Evolutionary conservation across 2,797 vertebrate species (phyloP), one percentile per base, ranked within the genome.

Genomic region (Rhadinocentrus ornatus): DNA sequence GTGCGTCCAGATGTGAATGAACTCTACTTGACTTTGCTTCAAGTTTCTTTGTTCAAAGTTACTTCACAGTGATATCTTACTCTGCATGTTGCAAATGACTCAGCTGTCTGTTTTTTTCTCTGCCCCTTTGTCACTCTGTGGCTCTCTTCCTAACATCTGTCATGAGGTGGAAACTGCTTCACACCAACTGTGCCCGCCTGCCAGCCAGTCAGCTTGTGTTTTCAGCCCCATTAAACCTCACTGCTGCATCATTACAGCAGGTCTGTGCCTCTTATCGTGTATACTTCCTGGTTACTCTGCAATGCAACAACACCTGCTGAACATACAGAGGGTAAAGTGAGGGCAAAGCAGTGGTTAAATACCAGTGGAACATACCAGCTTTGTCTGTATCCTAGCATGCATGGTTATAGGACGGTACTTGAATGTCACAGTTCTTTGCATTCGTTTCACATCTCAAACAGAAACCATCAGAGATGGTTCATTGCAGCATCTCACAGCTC

Each of bases 171-270:
- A 88, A 89, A 84, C 88, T 80, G 78, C 84, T 87, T 86, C 84
- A 73, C 80, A 80, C 90, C 86, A 88, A 89, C 90, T 87, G 89
- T 89, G 87, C 73, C 73, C 69, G 78, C 73, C 80, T 86, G 88
- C 87, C 85, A 87, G 88, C 81, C 69, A 90, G 89, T 92, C 88
- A 85, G 83, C 75, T 80, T 62, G 75, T 73, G 82, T 88, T 93
- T 93, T 90, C 90, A 91, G 86, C 80, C 83, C 82, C 90, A 93
- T 91, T 90, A 91, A 90, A 85, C 86, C 84, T 87, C 88, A 86
- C 75, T 78, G 81, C 87, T 84, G 84, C 82, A 86, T 90, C 73
- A 83, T 86, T 91, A 86, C 65, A 84, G 62, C 78, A 73, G 75
- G 81, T 72, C 74, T 68, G 71, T 66, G 70, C 71, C 74, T 82